Conservation (phyloP, 2,888 invertebrate species). For the Metellina segmentata region DNA sequence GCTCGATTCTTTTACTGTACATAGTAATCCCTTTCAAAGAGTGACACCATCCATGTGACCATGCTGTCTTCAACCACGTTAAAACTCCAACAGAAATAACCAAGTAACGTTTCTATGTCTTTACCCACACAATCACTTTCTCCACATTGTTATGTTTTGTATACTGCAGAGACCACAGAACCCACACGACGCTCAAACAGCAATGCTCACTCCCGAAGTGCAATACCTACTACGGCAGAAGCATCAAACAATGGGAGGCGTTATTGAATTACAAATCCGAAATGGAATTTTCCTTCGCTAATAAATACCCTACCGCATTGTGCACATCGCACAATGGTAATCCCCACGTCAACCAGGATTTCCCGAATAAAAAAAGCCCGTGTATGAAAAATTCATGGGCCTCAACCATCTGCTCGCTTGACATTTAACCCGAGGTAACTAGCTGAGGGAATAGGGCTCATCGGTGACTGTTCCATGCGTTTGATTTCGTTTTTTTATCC, state of each 20-base stretch:
- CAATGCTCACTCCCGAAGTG: not conserved
- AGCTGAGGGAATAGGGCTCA: not conserved
- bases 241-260: not conserved
- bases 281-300: constrained; percentile 6
- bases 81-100: too few relatives aligned
- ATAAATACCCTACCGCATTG: constrained; percentile 30
- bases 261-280: constrained; percentile 51
- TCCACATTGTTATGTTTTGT: too few relatives aligned
- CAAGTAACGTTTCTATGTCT: too few relatives aligned
- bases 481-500: not conserved
- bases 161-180: too few relatives aligned
- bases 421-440: constrained; percentile 14
- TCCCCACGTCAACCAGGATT: constrained; percentile 42
- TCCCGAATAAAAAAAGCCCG: constrained; percentile 28
- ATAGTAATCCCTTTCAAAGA: too few relatives aligned
- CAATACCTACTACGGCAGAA: not conserved
- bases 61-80: too few relatives aligned
- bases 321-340: constrained; percentile 31
- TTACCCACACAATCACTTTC: too few relatives aligned
- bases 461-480: not conserved
- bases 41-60: too few relatives aligned
- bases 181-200: too few relatives aligned
- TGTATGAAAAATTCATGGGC: constrained; percentile 46
- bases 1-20: too few relatives aligned
- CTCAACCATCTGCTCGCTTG: constrained; percentile 36